Conservation (phyloP, 64 coral and sea anemone genomes). For the Stylophora pistillata region DNA sequence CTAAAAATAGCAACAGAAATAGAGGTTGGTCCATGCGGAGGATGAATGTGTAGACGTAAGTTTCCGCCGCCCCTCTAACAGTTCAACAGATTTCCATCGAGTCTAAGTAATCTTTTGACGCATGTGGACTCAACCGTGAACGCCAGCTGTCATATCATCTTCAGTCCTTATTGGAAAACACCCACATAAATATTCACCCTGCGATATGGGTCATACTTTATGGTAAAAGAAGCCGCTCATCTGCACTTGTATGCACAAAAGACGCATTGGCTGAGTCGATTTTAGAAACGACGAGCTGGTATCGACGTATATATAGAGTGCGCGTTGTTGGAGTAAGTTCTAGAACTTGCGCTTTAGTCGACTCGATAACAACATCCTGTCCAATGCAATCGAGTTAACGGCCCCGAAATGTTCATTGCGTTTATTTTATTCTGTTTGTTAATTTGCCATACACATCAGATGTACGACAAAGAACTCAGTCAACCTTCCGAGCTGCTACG, state of each 20-base stretch:
- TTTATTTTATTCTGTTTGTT: conserved; percentile 20
- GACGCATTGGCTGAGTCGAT: conserved; percentile 37
- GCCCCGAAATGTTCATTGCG: not conserved
- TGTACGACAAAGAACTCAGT: not conserved
- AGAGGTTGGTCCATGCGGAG: not conserved
- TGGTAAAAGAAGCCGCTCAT: not conserved
- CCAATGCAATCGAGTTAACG: conserved; percentile 10
- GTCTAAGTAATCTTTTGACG: conserved; percentile 23
- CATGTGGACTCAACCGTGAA: conserved; percentile 46
- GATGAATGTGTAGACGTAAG: not conserved
- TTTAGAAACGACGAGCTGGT: conserved; percentile 2
- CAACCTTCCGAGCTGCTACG: not conserved
- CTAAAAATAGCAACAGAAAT: not conserved
- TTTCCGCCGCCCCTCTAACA: conserved; percentile 8
- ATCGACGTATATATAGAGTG: conserved; percentile 10
- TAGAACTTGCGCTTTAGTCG: not conserved
- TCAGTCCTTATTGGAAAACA: conserved; percentile 12
- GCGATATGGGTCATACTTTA: conserved; percentile 26
- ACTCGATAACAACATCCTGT: conserved; percentile 16
- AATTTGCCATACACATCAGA: conserved; percentile 3
- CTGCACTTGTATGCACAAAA: conserved; percentile 17
- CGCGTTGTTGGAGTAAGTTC: not conserved
- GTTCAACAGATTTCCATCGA: conserved; percentile 10
- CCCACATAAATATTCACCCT: conserved; percentile 33
- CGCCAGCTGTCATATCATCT: conserved; percentile 41